These are phyloP conservation scores for Galemys pyrenaicus DNA, from an alignment of 2,113 vertebrate genomes.

Conservation along the genomic window DNA sequence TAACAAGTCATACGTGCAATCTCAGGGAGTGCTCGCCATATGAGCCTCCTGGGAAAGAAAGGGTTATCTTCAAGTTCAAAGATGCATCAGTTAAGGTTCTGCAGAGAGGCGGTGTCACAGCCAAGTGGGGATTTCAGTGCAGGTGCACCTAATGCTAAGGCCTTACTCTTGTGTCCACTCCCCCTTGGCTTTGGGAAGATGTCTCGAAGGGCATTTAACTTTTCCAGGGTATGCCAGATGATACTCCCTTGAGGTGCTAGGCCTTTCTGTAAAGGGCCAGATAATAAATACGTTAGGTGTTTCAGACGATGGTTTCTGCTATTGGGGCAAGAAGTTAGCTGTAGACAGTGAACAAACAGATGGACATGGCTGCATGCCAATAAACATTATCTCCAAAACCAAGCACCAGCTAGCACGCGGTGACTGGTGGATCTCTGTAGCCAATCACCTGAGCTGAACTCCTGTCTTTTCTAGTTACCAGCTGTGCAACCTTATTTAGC, in stretches of 20 bases:
- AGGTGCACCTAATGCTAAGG: background rate
- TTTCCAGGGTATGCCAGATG: background rate
- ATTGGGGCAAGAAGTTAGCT: background rate
- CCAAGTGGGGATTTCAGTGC: rapidly evolving
- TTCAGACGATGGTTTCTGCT: background rate
- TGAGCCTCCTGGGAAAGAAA: background rate
- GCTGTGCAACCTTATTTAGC: background rate
- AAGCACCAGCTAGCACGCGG: background rate
- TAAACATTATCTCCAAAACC: background rate
- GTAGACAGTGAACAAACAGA: background rate
- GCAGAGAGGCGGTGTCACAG: rapidly evolving
- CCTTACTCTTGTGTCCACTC: background rate
- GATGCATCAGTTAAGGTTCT: background rate
- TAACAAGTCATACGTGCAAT: background rate
- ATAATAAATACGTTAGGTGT: background rate
- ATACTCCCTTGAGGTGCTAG: background rate
- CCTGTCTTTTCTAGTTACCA: background rate
- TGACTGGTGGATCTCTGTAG: background rate
- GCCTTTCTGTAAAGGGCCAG: background rate
- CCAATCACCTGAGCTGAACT: background rate
- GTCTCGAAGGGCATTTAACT: background rate
- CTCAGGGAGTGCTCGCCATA: background rate
- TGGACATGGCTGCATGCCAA: background rate
- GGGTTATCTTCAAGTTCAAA: background rate
- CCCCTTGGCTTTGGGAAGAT: background rate